A percentile compares a stretch with the other conserved stretches of the same genome.
phyloP scores from a whole-genome alignment of 2,113 vertebrate species.

The Mus spicilegus region DNA sequence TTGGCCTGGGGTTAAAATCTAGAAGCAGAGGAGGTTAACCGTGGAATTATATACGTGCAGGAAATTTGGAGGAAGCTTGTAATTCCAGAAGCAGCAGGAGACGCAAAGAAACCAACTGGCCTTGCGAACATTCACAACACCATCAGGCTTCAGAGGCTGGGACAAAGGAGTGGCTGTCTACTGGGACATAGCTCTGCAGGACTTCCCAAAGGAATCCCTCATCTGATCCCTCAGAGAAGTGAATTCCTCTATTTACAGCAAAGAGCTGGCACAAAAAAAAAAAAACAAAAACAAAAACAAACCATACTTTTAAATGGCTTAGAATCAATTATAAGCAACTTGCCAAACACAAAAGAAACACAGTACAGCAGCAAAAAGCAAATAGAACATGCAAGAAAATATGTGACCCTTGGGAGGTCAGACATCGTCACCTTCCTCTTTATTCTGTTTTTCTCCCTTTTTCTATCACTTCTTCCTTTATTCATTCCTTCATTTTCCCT shows the following conservation, averaged over 20 bases:
- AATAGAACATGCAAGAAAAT: not conserved
- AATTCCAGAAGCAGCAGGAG: not conserved
- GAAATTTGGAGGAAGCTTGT: not conserved
- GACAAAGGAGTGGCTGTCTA: not conserved
- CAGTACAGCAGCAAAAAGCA: not conserved
- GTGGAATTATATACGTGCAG: not conserved
- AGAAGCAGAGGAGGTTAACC: not conserved
- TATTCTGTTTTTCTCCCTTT: not conserved
- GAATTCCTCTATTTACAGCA: not conserved
- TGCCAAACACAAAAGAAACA: not conserved
- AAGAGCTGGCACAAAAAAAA: not conserved
- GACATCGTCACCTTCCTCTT: not conserved
- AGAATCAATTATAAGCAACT: not conserved
- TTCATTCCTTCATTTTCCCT: not conserved
- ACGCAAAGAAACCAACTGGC: not conserved
- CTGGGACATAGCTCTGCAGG: too few species aligned
- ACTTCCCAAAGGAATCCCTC: not conserved
- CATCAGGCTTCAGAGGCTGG: not conserved
- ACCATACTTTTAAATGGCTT: not conserved
- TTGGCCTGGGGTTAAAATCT: not conserved
- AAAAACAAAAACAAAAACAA: too few species aligned
- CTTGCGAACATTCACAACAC: not conserved
- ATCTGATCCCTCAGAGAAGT: not conserved
- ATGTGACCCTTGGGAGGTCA: too few species aligned
- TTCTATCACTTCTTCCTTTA: rapidly evolving